Evolutionary conservation across 2,797 vertebrate genomes (phyloP), one percentile per base, ranked within the genome.

Genomic region (Acanthopagrus latus): DNA sequence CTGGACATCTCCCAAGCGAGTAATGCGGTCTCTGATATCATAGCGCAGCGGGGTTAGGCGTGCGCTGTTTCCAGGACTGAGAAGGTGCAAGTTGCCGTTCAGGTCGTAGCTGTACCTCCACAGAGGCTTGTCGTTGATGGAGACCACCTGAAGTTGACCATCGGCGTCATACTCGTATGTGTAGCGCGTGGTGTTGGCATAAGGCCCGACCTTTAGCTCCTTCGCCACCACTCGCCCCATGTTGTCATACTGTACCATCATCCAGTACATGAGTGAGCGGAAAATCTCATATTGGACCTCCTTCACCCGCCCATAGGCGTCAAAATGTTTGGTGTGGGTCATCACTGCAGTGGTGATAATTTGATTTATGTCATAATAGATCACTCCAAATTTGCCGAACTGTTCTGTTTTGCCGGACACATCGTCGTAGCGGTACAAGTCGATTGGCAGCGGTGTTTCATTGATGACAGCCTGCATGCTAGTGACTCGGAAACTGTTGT

Each of bases 401-500:
- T 99, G 98, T 86, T 99, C 98, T 0, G 97, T 98, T 91, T 99
- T 99, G 62, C 98, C 98, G 0, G 98, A 99, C 43, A 99, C 98
- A 0, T 99, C 98, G 0, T 99, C 98, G 0, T 99, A 99, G 71
- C 98, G 97, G 78, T 99, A 99, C 64, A 99, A 94, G 78, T 99
- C 98, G 2, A 99, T 99, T 1, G 98, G 98, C 77, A 99, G 86
- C 0, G 98, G 98, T 0, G 97, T 99, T 92, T 99, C 98, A 0
- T 99, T 99, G 85, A 99, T 99, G 82, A 99, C 98, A 0, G 98
- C 98, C 89, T 99, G 98, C 98, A 99, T 99, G 94, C 98, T 99
- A 20, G 98, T 99, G 78, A 99, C 98, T 7, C 98, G 95, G 91
- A 99, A 99, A 64, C 98, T 99, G 94, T 99, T 99, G 95, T 99